Percentiles rank a stretch among this genome's conserved stretches.
Conservation (phyloP, 2,113 vertebrate species). For the Chamaea fasciata region DNA sequence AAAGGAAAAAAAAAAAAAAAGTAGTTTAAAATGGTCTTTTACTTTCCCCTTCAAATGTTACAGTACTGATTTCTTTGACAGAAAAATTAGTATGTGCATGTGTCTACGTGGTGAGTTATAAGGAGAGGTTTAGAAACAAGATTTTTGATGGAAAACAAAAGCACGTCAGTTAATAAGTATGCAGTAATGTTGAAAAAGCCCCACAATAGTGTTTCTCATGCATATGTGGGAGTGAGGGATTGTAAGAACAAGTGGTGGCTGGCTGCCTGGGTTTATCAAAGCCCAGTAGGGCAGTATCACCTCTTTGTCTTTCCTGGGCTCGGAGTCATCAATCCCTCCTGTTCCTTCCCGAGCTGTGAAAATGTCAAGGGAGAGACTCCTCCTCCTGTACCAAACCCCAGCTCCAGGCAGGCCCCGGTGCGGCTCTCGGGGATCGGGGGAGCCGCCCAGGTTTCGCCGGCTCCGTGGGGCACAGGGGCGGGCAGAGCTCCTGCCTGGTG, state of each 20-base stretch:
- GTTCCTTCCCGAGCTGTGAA: slow-evolving; percentile 52
- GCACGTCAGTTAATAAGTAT: slow-evolving; percentile 52
- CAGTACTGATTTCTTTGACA: slow-evolving; percentile 22
- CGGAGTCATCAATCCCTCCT: slow-evolving; percentile 60
- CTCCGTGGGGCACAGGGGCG: not conserved
- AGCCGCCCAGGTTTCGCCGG: rapidly evolving
- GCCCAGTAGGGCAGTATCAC: slow-evolving; percentile 69
- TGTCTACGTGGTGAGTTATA: not conserved
- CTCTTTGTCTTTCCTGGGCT: slow-evolving; percentile 62
- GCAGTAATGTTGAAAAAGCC: slow-evolving; percentile 21
- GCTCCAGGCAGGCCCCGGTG: not conserved
- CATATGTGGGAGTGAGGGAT: slow-evolving; percentile 59
- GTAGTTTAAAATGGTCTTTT: slow-evolving; percentile 24
- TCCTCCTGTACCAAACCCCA: not conserved
- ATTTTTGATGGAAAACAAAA: slow-evolving; percentile 51
- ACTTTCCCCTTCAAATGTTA: slow-evolving; percentile 41
- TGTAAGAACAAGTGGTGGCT: slow-evolving; percentile 75
- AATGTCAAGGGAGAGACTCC: slow-evolving; percentile 56
- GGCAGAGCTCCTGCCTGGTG: not conserved
- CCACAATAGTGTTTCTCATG: slow-evolving; percentile 28
- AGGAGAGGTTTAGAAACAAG: slow-evolving; percentile 51
- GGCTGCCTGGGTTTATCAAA: slow-evolving; percentile 72
- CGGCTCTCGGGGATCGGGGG: not conserved
- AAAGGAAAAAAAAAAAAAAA: slow-evolving; percentile 33
- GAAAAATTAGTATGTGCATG: slow-evolving; percentile 21